Percentiles rank a stretch among this genome's conserved stretches.
Evolutionary conservation across 2,888 invertebrate species (phyloP).

Genomic region (Physocephala rufipes): DNA sequence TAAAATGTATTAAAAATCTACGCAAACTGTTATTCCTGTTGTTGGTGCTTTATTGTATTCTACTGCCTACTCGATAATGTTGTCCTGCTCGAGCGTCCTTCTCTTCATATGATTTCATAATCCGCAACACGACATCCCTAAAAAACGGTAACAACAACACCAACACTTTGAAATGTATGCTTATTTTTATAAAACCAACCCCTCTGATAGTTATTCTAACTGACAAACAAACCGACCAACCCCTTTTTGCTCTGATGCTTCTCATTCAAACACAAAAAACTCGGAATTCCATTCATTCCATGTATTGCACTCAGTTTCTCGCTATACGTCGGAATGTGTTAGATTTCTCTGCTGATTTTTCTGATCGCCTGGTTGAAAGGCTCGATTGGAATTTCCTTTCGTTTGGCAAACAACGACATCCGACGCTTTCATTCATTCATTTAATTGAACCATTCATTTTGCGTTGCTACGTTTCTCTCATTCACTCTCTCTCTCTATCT

Average conservation of each 20-base stretch:
- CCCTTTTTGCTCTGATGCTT: background rate
- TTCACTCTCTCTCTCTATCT: too few species aligned
- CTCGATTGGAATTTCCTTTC: constrained; percentile 64
- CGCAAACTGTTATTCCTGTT: too few species aligned
- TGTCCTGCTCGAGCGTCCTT: too few species aligned
- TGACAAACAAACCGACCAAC: background rate
- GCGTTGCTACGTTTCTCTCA: too few species aligned
- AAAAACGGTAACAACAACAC: background rate
- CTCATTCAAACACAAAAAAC: background rate
- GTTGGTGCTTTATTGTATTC: too few species aligned
- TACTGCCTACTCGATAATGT: too few species aligned
- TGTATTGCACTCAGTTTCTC: background rate
- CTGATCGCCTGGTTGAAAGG: constrained; percentile 59
- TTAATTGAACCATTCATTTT: too few species aligned
- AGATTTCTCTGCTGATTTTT: background rate
- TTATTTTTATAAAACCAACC: too few species aligned
- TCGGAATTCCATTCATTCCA: constrained; percentile 31
- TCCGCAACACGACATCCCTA: background rate
- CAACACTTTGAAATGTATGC: too few species aligned
- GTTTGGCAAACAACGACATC: constrained; percentile 27
- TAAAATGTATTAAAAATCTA: too few species aligned
- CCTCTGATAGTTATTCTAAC: background rate
- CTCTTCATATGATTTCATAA: background rate
- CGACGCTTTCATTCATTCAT: background rate
- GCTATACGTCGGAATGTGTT: constrained; percentile 48